Evolutionary conservation across 1,140 invertebrate genomes (phyloP).

Genomic region (Eciton burchellii): DNA sequence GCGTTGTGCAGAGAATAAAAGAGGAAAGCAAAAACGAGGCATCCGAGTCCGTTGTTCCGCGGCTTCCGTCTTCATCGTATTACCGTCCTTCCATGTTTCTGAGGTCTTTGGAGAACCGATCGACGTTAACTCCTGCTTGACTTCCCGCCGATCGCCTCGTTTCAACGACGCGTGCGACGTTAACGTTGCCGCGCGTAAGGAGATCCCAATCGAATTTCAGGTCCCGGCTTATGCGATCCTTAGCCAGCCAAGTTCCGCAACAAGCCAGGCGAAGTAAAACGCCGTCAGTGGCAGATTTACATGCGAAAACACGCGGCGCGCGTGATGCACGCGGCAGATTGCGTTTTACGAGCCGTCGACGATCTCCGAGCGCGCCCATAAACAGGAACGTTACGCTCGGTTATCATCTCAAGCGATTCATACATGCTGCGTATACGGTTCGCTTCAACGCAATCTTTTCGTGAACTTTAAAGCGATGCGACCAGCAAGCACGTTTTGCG

Average conservation of each 20-base stretch:
- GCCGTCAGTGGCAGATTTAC: slow-evolving; percentile 7
- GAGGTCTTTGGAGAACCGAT: background rate
- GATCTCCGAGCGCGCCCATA: slow-evolving; percentile 9
- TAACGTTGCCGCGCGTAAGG: too few species aligned
- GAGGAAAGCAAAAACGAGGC: background rate
- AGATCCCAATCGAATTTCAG: background rate
- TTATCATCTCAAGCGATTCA: slow-evolving; percentile 1
- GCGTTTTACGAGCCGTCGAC: background rate
- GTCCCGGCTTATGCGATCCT: background rate
- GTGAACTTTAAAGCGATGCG: background rate
- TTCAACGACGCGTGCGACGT: background rate
- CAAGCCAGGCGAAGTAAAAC: background rate
- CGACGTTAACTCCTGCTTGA: background rate
- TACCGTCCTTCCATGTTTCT: background rate
- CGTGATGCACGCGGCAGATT: slow-evolving; percentile 24
- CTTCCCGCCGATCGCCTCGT: background rate
- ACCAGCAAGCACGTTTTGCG: too few species aligned
- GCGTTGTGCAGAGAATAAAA: background rate
- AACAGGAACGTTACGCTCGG: slow-evolving; percentile 4
- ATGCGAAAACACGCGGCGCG: slow-evolving; percentile 23
- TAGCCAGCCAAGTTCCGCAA: background rate
- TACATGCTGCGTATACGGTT: background rate
- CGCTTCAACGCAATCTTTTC: background rate
- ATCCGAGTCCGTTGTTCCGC: slow-evolving; percentile 26
- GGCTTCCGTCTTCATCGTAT: background rate